phyloP scores from a whole-genome alignment of 2,888 invertebrate genomes.

The Oligia latruncula region DNA sequence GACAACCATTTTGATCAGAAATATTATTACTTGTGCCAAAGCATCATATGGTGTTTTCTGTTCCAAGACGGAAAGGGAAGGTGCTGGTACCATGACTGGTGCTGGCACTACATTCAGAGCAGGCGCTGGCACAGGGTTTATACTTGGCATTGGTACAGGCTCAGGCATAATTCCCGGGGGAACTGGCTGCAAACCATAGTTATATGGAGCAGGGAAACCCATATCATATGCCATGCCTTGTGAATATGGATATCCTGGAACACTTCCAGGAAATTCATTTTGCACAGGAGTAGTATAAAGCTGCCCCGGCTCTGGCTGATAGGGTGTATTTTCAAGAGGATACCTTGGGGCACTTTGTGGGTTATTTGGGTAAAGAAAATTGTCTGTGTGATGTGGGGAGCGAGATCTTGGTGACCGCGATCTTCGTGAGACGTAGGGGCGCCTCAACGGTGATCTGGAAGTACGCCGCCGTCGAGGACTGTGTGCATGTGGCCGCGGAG shows the following conservation, averaged over 20 bases:
- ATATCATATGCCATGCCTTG: slow-evolving; percentile 70
- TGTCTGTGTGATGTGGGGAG: slow-evolving; percentile 65
- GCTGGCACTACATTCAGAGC: slow-evolving; percentile 65
- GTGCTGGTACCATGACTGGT: slow-evolving; percentile 68
- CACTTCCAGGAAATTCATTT: slow-evolving; percentile 55
- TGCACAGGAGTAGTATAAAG: slow-evolving; percentile 49
- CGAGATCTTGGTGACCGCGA: slow-evolving; percentile 62
- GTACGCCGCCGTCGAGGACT: slow-evolving; percentile 59
- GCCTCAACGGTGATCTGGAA: slow-evolving; percentile 55
- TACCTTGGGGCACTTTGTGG: slow-evolving; percentile 29
- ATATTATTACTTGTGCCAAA: slow-evolving; percentile 84
- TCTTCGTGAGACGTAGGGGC: slow-evolving; percentile 48
- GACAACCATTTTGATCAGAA: slow-evolving; percentile 31
- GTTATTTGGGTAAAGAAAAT: slow-evolving; percentile 76
- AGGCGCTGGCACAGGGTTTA: slow-evolving; percentile 71
- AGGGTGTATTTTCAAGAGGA: slow-evolving; percentile 50
- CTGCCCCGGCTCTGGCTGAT: slow-evolving; percentile 43
- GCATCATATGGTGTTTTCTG: slow-evolving; percentile 80
- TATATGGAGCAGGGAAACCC: slow-evolving; percentile 71
- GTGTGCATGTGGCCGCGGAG: slow-evolving; percentile 57
- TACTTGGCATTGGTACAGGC: slow-evolving; percentile 45
- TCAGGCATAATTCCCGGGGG: slow-evolving; percentile 62
- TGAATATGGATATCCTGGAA: slow-evolving; percentile 59
- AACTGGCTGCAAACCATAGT: slow-evolving; percentile 70
- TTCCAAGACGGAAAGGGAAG: slow-evolving; percentile 52